Base-by-base conservation (phyloP, 2,888 invertebrate genomes). In the Punctoribates punctum region DNA sequence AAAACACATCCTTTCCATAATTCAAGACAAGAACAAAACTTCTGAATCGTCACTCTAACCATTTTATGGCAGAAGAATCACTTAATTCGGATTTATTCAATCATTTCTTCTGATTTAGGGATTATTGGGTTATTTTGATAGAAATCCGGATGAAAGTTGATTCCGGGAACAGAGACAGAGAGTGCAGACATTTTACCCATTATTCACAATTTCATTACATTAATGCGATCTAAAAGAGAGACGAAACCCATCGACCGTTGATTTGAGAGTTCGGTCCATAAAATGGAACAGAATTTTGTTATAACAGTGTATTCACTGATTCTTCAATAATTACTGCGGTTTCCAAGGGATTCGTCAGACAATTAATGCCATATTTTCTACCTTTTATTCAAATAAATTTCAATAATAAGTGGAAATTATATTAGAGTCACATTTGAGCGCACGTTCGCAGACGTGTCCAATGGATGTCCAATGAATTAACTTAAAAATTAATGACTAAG, bases 1-100 rank as follows among this genome's bases (percentile, higher is more conserved):
- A 77, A 62, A 25, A 77, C 42, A 72, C 77, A 73, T 5, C 73
- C 77, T 70, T 77, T 73, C 77, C 77, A 77, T 51, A 73, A 74
- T n/a, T 77, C 77, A 17, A 77, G 34, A 62, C 77, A 77, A 11
- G 73, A 38, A 42, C 73, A 73, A 20, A 74, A 73, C 46, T 67
- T 77, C 60, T 77, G 65, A 27, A 65, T 65, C 13, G 65, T 65
- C n/a, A 65, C 34, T 15, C n/a, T 65, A 17, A 65, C 29, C 65
- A 65, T 65, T 38, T 23, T 60, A 20, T 60, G 27, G 25, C 5
- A 42, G 42, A 42, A 42, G 6, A 42, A 42, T 42, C 4, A 42
- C 6, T 42, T 1, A 42, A 42, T 42, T 11, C 42, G 11, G 11
- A 42, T 42, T 13, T 42, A 42, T 42, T 42, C 11, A 13, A 42